Evolutionary conservation across 1,140 invertebrate species (phyloP).

Genomic region (Anastrepha ludens): DNA sequence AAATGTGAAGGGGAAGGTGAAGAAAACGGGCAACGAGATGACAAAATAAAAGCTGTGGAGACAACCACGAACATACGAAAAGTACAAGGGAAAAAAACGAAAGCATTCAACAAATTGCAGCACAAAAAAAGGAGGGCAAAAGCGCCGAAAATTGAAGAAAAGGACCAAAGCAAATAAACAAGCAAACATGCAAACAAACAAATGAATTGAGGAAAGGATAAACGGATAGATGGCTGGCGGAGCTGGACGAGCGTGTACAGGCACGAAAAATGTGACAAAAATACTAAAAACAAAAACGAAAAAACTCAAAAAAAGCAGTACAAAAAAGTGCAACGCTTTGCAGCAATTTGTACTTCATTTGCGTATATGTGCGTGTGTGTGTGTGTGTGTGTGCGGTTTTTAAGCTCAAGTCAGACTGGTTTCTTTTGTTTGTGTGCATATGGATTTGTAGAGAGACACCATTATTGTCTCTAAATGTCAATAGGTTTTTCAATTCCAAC

Average conservation of each 20-base stretch:
- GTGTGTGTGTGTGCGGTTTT: not conserved
- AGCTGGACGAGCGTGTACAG: not conserved
- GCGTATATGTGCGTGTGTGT: not conserved
- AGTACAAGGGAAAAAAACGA: not conserved
- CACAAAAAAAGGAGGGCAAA: not conserved
- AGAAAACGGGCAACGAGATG: not conserved
- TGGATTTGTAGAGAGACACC: not conserved
- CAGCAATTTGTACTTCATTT: slow-evolving; percentile 25
- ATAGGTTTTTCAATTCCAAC: slow-evolving; percentile 45
- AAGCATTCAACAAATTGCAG: slow-evolving; percentile 32
- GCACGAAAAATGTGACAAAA: not conserved
- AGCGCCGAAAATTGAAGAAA: slow-evolving; percentile 37
- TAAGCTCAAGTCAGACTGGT: too few species aligned
- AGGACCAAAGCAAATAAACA: slow-evolving; percentile 16
- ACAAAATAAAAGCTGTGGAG: not conserved
- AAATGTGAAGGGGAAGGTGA: not conserved
- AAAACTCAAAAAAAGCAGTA: not conserved
- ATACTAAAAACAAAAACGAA: not conserved
- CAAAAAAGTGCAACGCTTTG: slow-evolving; percentile 20
- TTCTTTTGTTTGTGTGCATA: not conserved
- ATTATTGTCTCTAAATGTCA: slow-evolving; percentile 53
- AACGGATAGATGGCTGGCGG: not conserved
- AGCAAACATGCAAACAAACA: slow-evolving; percentile 13
- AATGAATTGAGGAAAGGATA: slow-evolving; percentile 33
- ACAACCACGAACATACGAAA: slow-evolving; percentile 3